Conservation (phyloP, 1,140 invertebrate species). For the Philotrypesis tridentata region DNA sequence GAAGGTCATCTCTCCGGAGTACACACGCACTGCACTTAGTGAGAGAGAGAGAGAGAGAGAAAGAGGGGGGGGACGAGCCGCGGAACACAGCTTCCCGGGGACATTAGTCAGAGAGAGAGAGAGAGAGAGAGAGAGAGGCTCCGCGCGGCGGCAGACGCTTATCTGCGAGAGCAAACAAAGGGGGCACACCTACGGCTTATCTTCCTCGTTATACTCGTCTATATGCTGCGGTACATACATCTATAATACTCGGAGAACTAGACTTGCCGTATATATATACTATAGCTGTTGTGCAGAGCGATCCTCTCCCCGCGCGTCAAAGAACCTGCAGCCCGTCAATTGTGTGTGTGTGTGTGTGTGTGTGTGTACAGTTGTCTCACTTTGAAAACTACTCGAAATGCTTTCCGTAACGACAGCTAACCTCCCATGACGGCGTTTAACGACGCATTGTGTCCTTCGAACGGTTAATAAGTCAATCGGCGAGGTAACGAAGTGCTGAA, state of each 20-base stretch:
- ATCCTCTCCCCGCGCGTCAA: not conserved
- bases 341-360: too few relatives aligned
- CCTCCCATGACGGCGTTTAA: not conserved
- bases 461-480: not conserved
- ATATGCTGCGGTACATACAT: not conserved
- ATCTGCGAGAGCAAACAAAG: slow-evolving; percentile 15
- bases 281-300: too few relatives aligned
- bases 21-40: not conserved
- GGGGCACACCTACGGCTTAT: slow-evolving; percentile 21
- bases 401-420: not conserved
- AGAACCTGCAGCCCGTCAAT: not conserved
- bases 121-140: not conserved
- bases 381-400: not conserved
- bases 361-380: not conserved
- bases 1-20: not conserved
- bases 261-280: too few relatives aligned
- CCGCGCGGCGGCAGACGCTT: slow-evolving; percentile 13
- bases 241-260: too few relatives aligned
- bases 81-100: not conserved
- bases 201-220: not conserved
- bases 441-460: not conserved
- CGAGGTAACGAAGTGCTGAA: slow-evolving; percentile 14
- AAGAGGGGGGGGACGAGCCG: too few relatives aligned
- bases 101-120: slow-evolving; percentile 8
- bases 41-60: too few relatives aligned